Conservation (phyloP, 2,113 vertebrate genomes). For the Hippocampus comes region DNA sequence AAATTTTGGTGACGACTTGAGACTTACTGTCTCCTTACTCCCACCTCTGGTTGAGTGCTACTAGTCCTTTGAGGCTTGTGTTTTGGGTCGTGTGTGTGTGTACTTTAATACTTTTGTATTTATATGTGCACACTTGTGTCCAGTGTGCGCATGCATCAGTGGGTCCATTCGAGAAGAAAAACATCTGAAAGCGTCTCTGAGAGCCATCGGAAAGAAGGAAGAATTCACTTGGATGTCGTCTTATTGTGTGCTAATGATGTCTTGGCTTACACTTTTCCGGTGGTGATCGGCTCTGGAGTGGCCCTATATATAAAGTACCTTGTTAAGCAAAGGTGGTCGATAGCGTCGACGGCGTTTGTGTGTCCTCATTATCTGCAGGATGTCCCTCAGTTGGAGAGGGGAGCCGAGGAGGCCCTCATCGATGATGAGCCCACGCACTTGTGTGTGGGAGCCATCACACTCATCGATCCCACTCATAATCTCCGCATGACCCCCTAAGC, state of each 20-base stretch:
- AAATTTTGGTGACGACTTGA: too few relatives aligned
- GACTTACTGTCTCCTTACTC: too few relatives aligned
- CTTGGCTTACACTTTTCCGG: slow-evolving; percentile 53
- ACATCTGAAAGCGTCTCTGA: slow-evolving; percentile 17
- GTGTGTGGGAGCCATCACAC: slow-evolving; percentile 70
- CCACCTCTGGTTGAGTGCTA: too few relatives aligned
- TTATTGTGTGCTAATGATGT: slow-evolving; percentile 57
- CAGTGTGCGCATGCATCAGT: background rate
- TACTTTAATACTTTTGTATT: too few relatives aligned
- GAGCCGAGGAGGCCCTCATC: slow-evolving; percentile 68
- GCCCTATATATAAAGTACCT: slow-evolving; percentile 67
- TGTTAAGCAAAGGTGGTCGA: slow-evolving; percentile 70
- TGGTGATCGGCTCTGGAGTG: slow-evolving; percentile 53
- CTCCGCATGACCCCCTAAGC: slow-evolving; percentile 69
- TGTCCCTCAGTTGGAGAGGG: slow-evolving; percentile 70
- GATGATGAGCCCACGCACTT: slow-evolving; percentile 57
- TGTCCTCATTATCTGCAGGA: slow-evolving; percentile 75
- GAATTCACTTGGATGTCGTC: slow-evolving; percentile 26
- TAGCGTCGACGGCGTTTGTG: slow-evolving; percentile 63
- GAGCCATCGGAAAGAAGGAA: slow-evolving; percentile 31
- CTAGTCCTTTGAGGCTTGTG: too few relatives aligned
- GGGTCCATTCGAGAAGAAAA: background rate
- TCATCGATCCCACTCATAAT: slow-evolving; percentile 75
- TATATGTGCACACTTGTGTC: background rate
- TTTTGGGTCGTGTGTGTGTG: too few relatives aligned